Evolutionary conservation across 2,888 invertebrate species (phyloP).

Genomic region (Dasypogon diadema): DNA sequence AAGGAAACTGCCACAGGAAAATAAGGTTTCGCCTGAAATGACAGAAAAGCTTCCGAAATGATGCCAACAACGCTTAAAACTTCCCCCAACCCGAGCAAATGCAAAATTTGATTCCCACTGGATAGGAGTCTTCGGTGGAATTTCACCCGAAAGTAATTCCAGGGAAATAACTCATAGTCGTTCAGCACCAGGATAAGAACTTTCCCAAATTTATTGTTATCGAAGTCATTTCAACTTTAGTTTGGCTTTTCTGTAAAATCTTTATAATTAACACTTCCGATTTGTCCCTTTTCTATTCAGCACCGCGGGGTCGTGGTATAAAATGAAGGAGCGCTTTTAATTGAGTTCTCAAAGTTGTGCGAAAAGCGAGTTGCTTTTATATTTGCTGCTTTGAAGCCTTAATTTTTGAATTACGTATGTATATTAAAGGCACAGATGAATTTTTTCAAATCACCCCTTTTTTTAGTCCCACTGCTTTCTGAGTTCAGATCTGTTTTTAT

Average conservation of each 20-base stretch:
- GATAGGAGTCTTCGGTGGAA: constrained; percentile 7
- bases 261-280: constrained; percentile 32
- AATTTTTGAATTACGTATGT: not conserved
- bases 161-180: constrained; percentile 25
- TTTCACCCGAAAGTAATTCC: constrained; percentile 22
- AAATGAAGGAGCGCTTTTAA: constrained; percentile 10
- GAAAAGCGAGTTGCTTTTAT: no score
- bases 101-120: constrained; percentile 32
- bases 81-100: constrained; percentile 6
- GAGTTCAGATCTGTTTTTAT: no score
- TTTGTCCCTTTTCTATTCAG: not conserved
- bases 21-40: constrained; percentile 37
- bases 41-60: constrained; percentile 38
- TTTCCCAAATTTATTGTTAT: constrained; percentile 34
- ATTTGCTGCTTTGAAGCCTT: no score
- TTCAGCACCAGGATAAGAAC: not conserved
- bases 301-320: not conserved
- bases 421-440: no score
- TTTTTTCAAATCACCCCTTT: no score
- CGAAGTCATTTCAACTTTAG: constrained; percentile 34
- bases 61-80: constrained; percentile 23
- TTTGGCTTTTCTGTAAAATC: constrained; percentile 33
- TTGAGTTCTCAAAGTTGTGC: constrained; percentile 9
- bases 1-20: constrained; percentile 41
- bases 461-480: no score